Evolutionary conservation across 2,888 invertebrate genomes (phyloP).

Genomic region (Hypolimnas misippus): DNA sequence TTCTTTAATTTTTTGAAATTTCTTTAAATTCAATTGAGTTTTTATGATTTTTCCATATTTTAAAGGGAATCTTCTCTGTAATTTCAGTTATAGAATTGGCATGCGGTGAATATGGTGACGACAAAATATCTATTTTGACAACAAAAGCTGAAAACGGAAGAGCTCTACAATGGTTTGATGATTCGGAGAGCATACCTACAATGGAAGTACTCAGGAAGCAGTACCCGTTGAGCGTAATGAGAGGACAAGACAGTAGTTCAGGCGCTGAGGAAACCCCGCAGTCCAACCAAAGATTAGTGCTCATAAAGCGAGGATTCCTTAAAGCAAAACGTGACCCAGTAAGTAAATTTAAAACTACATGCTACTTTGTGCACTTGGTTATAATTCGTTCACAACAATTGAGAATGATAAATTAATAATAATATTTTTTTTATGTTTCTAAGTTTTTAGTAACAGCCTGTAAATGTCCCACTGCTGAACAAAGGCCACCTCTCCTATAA

Average conservation of each 20-base stretch:
- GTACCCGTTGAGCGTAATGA: conserved; percentile 77
- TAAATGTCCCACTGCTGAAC: too few species aligned
- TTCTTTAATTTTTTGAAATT: too few species aligned
- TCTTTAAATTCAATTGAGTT: too few species aligned
- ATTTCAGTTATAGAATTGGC: conserved; percentile 94
- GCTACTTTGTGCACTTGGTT: too few species aligned
- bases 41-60: too few species aligned
- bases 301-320: conserved; percentile 88
- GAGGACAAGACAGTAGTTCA: conserved; percentile 67
- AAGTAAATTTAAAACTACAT: conserved; percentile 48
- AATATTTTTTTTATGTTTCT: too few species aligned
- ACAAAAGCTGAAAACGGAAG: conserved; percentile 88
- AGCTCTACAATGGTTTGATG: conserved; percentile 87
- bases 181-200: conserved; percentile 81
- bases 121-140: conserved; percentile 87
- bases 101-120: conserved; percentile 94
- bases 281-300: conserved; percentile 87
- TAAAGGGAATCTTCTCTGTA: too few species aligned
- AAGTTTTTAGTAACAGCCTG: too few species aligned
- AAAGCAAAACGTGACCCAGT: conserved; percentile 90
- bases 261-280: conserved; percentile 88
- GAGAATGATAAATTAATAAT: too few species aligned
- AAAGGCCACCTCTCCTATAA: too few species aligned
- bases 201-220: conserved; percentile 83
- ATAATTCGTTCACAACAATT: neutral